phyloP scores from a whole-genome alignment of 2,113 vertebrate species.

The Ailurus styani region DNA sequence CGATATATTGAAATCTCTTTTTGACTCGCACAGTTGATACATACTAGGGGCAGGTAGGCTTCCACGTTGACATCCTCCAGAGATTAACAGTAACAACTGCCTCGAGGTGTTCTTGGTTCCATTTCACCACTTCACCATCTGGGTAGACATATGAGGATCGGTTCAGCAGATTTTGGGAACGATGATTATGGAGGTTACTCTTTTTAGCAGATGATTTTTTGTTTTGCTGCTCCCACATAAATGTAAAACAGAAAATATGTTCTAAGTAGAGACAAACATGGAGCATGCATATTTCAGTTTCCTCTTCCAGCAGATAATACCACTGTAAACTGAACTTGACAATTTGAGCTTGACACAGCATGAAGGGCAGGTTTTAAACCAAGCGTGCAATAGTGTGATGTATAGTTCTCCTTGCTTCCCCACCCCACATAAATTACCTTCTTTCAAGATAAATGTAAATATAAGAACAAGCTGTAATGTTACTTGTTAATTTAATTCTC shows the following conservation, averaged over 20 bases:
- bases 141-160: constrained; percentile 71
- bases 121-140: constrained; percentile 72
- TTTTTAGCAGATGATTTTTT: constrained; percentile 71
- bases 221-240: constrained; percentile 65
- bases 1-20: background rate
- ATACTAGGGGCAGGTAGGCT: constrained; percentile 34
- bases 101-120: constrained; percentile 72
- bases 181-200: constrained; percentile 71
- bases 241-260: constrained; percentile 69
- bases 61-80: constrained; percentile 52
- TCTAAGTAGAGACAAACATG: constrained; percentile 37
- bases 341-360: constrained; percentile 64
- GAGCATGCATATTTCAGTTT: constrained; percentile 46
- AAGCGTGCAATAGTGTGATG: constrained; percentile 69
- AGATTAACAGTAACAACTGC: constrained; percentile 45
- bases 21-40: background rate
- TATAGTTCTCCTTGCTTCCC: constrained; percentile 58
- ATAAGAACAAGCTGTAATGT: constrained; percentile 73
- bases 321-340: constrained; percentile 47
- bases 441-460: constrained; percentile 80
- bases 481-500: constrained; percentile 79
- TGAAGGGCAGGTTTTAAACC: constrained; percentile 79
- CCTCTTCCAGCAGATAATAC: constrained; percentile 61
- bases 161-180: constrained; percentile 68
- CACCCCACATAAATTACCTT: constrained; percentile 68